phyloP scores from a whole-genome alignment of 2,113 vertebrate species.

The Sturnira hondurensis region DNA sequence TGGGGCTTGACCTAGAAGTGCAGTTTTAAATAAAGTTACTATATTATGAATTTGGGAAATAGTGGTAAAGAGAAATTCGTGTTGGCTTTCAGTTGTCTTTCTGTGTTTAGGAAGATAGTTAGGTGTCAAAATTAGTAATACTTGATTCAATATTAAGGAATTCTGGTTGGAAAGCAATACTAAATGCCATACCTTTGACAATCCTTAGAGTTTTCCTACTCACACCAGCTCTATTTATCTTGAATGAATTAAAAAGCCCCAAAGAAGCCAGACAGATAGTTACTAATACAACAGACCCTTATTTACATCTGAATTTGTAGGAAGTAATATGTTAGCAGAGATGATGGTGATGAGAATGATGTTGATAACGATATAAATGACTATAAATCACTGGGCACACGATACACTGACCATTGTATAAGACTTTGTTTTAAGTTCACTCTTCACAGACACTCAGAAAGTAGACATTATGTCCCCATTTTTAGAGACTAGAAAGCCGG shows the following conservation, averaged over 20 bases:
- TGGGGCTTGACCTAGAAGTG: background rate
- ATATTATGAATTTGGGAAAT: background rate
- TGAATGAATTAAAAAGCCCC: background rate
- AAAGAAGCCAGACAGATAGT: background rate
- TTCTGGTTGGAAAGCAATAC: background rate
- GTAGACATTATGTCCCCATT: too few relatives aligned
- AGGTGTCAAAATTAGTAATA: background rate
- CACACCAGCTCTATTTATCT: background rate
- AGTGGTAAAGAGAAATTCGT: background rate
- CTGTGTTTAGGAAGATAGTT: background rate
- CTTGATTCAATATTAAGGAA: background rate
- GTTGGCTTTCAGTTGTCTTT: background rate
- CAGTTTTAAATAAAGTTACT: background rate
- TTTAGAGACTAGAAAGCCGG: background rate
- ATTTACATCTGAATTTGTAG: background rate
- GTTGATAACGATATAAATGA: rapidly evolving
- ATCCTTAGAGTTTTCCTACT: background rate
- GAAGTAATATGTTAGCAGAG: background rate
- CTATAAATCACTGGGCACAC: rapidly evolving
- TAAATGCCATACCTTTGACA: background rate
- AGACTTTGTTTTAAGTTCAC: background rate
- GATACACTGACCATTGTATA: rapidly evolving
- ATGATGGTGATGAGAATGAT: background rate
- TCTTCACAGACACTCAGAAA: background rate
- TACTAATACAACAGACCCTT: too few relatives aligned